Evolutionary conservation across 2,113 vertebrate species (phyloP).

Genomic region (Phalacrocorax pelagicus): DNA sequence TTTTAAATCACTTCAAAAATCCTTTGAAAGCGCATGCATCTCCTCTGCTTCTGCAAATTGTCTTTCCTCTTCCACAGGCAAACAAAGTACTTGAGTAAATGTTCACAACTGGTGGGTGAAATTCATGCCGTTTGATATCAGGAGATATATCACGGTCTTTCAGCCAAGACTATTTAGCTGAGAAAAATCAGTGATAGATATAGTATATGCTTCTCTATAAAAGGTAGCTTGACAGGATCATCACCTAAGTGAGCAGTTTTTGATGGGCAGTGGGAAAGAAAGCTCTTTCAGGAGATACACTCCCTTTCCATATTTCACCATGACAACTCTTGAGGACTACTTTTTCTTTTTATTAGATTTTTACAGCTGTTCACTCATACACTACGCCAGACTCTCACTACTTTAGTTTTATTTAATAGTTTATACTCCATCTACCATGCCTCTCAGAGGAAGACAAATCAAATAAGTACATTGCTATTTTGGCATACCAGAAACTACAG

Average conservation of each 20-base stretch:
- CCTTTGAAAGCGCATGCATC: not conserved
- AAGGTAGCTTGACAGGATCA: not conserved
- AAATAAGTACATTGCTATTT: not conserved
- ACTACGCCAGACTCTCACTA: not conserved
- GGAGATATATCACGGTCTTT: not conserved
- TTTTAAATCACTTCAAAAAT: not conserved
- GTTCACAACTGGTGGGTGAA: not conserved
- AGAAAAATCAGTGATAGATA: not conserved
- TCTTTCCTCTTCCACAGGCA: not conserved
- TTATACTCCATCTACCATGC: not conserved
- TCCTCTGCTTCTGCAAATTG: not conserved
- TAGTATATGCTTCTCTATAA: not conserved
- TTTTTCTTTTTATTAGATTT: conserved; percentile 25
- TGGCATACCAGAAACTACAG: not conserved
- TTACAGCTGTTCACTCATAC: not conserved
- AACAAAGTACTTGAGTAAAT: not conserved
- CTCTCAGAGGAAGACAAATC: conserved; percentile 21
- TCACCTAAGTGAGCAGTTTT: not conserved
- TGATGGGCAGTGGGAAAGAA: conserved; percentile 1
- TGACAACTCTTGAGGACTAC: not conserved
- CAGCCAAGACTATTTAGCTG: not conserved
- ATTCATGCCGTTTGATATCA: not conserved
- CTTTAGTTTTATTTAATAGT: conserved; percentile 46
- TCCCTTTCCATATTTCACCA: conserved; percentile 17
- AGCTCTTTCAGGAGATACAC: not conserved